phyloP scores from a whole-genome alignment of 1,140 invertebrate species.

The Ceratoteleas bidentatus region DNA sequence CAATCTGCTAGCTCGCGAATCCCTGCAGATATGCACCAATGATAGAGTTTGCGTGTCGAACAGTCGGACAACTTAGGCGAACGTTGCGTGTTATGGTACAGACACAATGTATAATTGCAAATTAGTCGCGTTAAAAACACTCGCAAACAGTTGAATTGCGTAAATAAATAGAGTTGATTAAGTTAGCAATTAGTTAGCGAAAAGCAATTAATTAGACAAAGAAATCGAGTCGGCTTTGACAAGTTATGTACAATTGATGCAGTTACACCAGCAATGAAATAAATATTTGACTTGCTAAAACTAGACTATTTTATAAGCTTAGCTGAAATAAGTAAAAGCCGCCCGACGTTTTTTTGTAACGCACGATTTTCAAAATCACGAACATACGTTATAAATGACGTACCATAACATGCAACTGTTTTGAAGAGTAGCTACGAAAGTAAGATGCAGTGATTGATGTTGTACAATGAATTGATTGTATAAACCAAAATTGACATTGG shows the following conservation, averaged over 20 bases:
- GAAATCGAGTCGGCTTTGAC: no score
- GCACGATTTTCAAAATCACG: no score
- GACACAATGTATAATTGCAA: conserved; percentile 2
- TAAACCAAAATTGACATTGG: no score
- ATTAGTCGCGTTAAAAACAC: not conserved
- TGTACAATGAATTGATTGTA: no score
- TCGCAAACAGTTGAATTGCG: not conserved
- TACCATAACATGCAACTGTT: no score
- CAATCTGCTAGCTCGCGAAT: conserved; percentile 15
- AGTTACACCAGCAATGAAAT: no score
- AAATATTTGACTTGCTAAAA: no score
- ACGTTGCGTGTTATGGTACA: conserved; percentile 38
- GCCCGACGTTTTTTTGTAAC: not conserved
- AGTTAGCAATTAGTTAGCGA: conserved; percentile 1
- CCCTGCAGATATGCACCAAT: conserved; percentile 46
- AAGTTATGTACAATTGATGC: not conserved
- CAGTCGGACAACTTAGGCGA: not conserved
- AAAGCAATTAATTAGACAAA: no score
- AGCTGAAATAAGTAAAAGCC: conserved; percentile 10
- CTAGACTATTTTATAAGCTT: conserved; percentile 2
- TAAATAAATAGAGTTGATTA: not conserved
- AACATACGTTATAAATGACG: no score
- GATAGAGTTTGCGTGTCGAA: conserved; percentile 14
- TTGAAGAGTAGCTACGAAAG: no score
- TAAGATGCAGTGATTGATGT: no score